Conservation (phyloP, 2,888 invertebrate genomes). For the Spodoptera exigua region DNA sequence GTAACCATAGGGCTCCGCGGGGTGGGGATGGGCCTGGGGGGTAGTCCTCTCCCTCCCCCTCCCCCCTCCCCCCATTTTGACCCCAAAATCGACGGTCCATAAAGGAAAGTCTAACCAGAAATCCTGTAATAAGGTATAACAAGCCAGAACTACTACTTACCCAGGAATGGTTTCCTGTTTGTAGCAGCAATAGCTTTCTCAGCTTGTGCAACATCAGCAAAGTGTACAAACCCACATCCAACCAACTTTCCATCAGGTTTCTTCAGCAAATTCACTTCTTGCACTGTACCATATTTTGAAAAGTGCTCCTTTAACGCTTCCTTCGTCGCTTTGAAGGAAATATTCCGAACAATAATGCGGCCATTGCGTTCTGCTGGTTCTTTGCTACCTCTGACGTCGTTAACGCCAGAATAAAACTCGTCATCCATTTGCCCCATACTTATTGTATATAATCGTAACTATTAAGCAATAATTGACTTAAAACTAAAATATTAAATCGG, state of each 20-base stretch:
- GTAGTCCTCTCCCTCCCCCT: too few relatives aligned
- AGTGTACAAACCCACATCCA: constrained; percentile 97
- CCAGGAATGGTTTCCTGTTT: constrained; percentile 91
- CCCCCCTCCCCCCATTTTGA: too few relatives aligned
- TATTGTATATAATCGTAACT: not conserved
- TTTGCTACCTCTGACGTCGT: constrained; percentile 71
- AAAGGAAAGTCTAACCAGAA: too few relatives aligned
- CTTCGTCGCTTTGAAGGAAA: constrained; percentile 92
- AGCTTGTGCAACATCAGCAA: constrained; percentile 92
- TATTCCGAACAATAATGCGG: constrained; percentile 91
- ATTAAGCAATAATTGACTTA: not conserved
- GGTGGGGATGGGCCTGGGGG: too few relatives aligned
- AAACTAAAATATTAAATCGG: not conserved
- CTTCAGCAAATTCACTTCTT: constrained; percentile 93
- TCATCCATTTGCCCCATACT: constrained; percentile 66
- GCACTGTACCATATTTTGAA: constrained; percentile 92
- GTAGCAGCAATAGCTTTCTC: constrained; percentile 93
- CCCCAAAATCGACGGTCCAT: too few relatives aligned
- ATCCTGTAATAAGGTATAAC: too few relatives aligned
- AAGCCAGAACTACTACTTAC: constrained; percentile 67
- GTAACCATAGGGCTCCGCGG: too few relatives aligned
- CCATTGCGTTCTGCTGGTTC: constrained; percentile 79
- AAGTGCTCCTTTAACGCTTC: constrained; percentile 92
- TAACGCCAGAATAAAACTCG: constrained; percentile 59
- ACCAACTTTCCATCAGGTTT: constrained; percentile 93